Evolutionary conservation across 2,113 vertebrate genomes (phyloP).

Genomic region (Rousettus leschenaultii): DNA sequence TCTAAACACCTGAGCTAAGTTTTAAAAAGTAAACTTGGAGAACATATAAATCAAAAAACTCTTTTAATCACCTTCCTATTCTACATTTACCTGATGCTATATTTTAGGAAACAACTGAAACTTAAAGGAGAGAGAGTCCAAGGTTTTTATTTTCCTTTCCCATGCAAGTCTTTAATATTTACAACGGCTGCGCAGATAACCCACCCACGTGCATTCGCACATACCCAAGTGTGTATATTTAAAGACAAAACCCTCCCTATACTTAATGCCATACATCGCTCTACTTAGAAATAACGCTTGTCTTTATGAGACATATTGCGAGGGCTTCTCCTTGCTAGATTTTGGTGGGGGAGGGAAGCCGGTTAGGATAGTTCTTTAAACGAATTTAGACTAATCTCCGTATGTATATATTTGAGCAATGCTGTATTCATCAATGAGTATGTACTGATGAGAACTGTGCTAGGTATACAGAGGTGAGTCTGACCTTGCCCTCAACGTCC

Average conservation of each 20-base stretch:
- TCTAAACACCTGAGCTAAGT: not conserved
- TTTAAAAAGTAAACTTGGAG: constrained; percentile 17
- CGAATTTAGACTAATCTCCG: not conserved
- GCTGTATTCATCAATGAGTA: not conserved
- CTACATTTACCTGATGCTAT: not conserved
- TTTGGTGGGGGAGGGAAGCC: not conserved
- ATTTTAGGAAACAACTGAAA: constrained; percentile 18
- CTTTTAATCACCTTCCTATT: not conserved
- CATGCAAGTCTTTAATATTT: not conserved
- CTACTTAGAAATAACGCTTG: not conserved
- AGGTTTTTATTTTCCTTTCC: constrained; percentile 19
- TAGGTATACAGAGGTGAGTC: not conserved
- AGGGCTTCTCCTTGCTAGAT: not conserved
- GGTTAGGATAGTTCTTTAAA: not conserved
- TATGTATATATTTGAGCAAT: not conserved
- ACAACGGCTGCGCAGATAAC: not conserved
- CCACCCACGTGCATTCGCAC: not conserved
- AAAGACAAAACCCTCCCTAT: not conserved
- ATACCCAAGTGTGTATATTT: not conserved
- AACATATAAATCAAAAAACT: not conserved
- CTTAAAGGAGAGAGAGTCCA: not conserved
- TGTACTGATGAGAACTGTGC: not conserved
- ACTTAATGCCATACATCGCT: not conserved
- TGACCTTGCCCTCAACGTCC: not conserved
- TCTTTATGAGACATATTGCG: not conserved